Base-by-base conservation (phyloP, 2,797 vertebrate genomes). In the Delichon dasypus region DNA sequence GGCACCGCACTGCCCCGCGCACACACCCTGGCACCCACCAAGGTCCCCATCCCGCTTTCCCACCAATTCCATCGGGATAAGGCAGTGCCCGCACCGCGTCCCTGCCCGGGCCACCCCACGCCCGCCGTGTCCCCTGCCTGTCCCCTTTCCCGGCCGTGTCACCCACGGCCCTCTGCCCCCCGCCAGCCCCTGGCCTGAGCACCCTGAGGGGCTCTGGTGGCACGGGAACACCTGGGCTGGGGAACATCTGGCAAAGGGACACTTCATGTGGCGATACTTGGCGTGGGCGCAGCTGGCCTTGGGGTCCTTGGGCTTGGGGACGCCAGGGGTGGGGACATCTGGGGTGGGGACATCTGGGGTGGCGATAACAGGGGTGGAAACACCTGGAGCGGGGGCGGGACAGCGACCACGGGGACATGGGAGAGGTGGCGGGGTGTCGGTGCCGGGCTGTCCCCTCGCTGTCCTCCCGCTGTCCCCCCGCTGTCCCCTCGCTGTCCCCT, bases 41-140 rank as follows among this genome's bases (percentile, higher is more conserved):
- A 10, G 61, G 86, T 57, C 34, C 84, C 54, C 65, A 58, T 1
- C 34, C 36, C 55, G 3, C 79, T 47, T 64, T 62, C 67, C 13
- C 27, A 0, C 2, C 18, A 42, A 29, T 34, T 25, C 32, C 40
- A 6, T 2, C 0, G 30, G 47, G 51, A 48, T 9, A 2, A 20
- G 30, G 42, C n/a, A 9, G 40, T 12, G 62, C 20, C 0, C 0
- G 19, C 34, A 17, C 53, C 15, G 0, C 5, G 47, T 40, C 60
- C 60, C 19, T 1, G 1, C 13, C 70, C 3, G 0, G 26, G 75
- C 8, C 75, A 1, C n/a, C 6, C 72, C 57, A 7, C 4, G 4
- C n/a, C 19, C 3, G 1, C 65, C 13, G 23, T n/a, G n/a, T n/a
- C n/a, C n/a, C n/a, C n/a, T n/a, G n/a, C n/a, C n/a, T 15, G 85